Evolutionary conservation across 2,888 invertebrate genomes (phyloP), one percentile per base, ranked within the genome.

Genomic region (Ptychoptera contaminata): DNA sequence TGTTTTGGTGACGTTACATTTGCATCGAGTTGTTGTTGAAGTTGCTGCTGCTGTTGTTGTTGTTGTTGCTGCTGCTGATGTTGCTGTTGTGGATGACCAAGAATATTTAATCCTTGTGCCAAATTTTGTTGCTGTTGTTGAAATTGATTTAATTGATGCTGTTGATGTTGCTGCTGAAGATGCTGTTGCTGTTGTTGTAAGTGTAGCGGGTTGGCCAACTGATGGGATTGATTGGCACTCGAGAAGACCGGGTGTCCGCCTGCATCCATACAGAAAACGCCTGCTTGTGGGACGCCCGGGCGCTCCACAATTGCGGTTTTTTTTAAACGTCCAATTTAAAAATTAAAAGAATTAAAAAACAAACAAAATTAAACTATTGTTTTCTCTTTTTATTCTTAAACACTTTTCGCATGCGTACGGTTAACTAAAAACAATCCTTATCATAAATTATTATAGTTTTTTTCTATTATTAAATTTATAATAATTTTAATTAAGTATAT

Each of bases 1-100:
- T 31, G 34, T 52, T 79, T 70, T 64, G 85, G 85, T 36, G 85
- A 79, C 57, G 84, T 79, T 59, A 83, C 70, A 52, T 73, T 71
- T 68, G 84, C 83, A 46, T 47, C 51, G 35, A 14, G 42, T 12
- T 41, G 41, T 56, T 73, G 67, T 59, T 70, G 70, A 67, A 72
- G 72, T 16, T 34, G 34, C 16, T 42, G 42, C 73, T 70, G 69
- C 73, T 69, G 67, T 71, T 77, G 56, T 16, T 54, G 54, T 58
- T 75, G 76, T 60, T 64, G 70, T 62, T 74, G 76, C 53, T 72
- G 70, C 55, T 72, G 71, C 56, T 69, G 68, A 55, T 70, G 71
- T 59, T 73, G 70, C 12, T 55, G 48, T 67, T 61, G 30, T 67
- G 70, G 54, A 68, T 56, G 55, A 23, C 23, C 23, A 23, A 23